Conservation (phyloP, 2,797 vertebrate genomes). For the Coracias cyanogaster region DNA sequence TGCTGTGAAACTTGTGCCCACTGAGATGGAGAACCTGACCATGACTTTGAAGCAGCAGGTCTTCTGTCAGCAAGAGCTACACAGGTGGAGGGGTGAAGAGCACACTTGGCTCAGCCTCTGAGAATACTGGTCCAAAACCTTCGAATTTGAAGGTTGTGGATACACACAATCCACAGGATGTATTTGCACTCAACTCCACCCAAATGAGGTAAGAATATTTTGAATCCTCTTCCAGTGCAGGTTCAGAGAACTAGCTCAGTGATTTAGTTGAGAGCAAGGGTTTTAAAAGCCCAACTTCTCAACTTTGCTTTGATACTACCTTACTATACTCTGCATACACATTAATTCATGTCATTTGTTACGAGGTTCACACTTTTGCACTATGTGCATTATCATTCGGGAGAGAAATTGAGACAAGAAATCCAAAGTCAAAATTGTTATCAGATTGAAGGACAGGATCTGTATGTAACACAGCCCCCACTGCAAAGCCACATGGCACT, state of each 20-base stretch:
- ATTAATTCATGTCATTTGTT: too few species aligned
- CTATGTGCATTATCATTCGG: neutral
- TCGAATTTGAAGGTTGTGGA: neutral
- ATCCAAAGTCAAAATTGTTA: neutral
- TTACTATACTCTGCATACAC: too few species aligned
- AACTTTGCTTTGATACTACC: too few species aligned
- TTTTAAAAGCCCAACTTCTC: neutral
- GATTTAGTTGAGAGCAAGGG: neutral
- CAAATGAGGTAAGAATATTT: neutral
- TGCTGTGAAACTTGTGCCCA: accelerated
- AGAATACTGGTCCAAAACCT: neutral
- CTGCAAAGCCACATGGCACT: neutral
- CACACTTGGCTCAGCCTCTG: neutral
- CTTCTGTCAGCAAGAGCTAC: neutral
- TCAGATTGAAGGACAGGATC: neutral
- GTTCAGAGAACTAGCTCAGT: neutral
- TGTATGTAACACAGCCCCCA: accelerated
- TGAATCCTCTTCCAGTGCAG: neutral
- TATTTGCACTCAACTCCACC: neutral
- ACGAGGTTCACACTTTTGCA: too few species aligned
- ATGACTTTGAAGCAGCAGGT: neutral
- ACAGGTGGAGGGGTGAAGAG: neutral
- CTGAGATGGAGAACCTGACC: neutral
- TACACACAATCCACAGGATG: neutral
- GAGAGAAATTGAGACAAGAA: neutral